Conservation (phyloP, 2,113 vertebrate species). For the Reinhardtius hippoglossoides region DNA sequence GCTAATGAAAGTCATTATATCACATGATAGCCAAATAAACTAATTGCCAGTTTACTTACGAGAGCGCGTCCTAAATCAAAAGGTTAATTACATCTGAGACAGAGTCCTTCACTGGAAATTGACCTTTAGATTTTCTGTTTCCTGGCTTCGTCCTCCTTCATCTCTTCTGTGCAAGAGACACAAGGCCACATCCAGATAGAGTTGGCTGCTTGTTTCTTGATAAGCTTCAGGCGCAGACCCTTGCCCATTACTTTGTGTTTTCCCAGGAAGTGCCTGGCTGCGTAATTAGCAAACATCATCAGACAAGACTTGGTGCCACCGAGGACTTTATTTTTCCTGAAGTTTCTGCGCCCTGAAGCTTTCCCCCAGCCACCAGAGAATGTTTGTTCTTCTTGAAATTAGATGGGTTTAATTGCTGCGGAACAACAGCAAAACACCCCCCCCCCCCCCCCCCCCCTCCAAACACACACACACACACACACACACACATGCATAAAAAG, state of each 20-base stretch:
- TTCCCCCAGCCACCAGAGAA: constrained; percentile 92
- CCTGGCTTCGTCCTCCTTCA: constrained; percentile 37
- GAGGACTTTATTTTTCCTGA: constrained; percentile 84
- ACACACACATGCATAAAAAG: constrained; percentile 63
- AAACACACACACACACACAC: constrained; percentile 21
- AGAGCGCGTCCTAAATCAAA: constrained; percentile 77
- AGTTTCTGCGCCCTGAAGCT: constrained; percentile 94
- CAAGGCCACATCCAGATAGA: constrained; percentile 86
- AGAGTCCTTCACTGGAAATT: constrained; percentile 84
- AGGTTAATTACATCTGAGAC: constrained; percentile 87
- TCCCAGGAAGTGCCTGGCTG: constrained; percentile 90
- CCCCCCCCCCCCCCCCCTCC: constrained; percentile 3
- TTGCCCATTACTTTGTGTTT: constrained; percentile 88
- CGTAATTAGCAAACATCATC: constrained; percentile 99
- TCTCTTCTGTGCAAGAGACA: constrained; percentile 70
- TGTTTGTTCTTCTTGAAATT: constrained; percentile 99
- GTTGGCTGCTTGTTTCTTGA: constrained; percentile 89
- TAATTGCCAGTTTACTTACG: constrained; percentile 83
- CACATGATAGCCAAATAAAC: constrained; percentile 83
- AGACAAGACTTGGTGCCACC: constrained; percentile 90
- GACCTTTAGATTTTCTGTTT: constrained; percentile 75
- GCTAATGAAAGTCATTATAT: constrained; percentile 85
- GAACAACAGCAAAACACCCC: constrained; percentile 89
- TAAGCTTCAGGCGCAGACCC: constrained; percentile 95
- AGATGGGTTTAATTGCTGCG: constrained; percentile 99